Conservation (phyloP, 2,797 vertebrate species). For the Pteronotus mesoamericanus region DNA sequence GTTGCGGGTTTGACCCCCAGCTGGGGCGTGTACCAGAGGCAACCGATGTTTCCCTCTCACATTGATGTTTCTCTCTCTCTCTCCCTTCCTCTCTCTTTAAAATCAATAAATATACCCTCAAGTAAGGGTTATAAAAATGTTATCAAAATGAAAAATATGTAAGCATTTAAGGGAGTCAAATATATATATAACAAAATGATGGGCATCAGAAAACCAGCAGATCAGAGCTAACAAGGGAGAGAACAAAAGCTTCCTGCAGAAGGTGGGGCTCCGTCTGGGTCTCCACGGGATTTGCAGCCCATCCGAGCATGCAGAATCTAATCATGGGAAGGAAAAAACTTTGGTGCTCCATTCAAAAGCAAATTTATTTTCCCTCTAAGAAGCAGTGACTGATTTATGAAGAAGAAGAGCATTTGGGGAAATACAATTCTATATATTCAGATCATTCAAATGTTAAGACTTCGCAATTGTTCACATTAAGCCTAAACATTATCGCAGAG, state of each 20-base stretch:
- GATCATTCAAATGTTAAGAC: background rate
- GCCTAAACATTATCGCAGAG: background rate
- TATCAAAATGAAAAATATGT: background rate
- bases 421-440: background rate
- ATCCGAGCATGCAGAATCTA: background rate
- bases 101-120: background rate
- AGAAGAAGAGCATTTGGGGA: background rate
- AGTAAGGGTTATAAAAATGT: background rate
- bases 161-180: background rate
- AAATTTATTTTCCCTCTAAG: constrained; percentile 18
- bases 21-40: background rate
- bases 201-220: background rate
- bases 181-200: background rate
- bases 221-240: background rate
- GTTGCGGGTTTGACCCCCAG: background rate
- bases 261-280: background rate
- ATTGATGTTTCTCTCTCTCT: background rate
- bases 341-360: background rate
- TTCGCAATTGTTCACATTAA: background rate
- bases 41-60: background rate
- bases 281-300: background rate
- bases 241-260: background rate
- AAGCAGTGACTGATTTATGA: background rate
- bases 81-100: background rate
- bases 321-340: background rate